Conservation (phyloP, 2,888 invertebrate genomes). For the Iphiclides podalirius region DNA sequence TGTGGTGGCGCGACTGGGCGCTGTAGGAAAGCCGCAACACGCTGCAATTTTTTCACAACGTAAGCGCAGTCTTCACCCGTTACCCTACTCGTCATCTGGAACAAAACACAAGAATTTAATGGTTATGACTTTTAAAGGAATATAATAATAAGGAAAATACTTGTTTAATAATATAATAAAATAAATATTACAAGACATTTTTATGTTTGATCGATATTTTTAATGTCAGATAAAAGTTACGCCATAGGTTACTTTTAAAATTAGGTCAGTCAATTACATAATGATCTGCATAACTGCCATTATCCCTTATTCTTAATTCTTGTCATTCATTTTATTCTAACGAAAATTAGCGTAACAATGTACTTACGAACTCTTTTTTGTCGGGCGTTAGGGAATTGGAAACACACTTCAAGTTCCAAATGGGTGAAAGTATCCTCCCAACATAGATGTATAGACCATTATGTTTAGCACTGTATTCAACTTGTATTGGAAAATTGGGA, state of each 20-base stretch:
- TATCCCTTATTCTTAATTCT: too few species aligned
- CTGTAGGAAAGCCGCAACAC: conserved; percentile 86
- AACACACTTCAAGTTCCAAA: conserved; percentile 92
- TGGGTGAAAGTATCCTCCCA: conserved; percentile 90
- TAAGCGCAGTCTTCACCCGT: conserved; percentile 85
- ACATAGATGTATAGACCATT: conserved; percentile 96
- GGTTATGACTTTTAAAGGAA: too few species aligned
- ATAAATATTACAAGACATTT: too few species aligned
- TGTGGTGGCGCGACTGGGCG: conserved; percentile 59
- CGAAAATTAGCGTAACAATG: too few species aligned
- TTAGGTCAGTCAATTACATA: too few species aligned
- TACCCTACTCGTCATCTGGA: conserved; percentile 84
- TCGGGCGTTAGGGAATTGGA: conserved; percentile 76
- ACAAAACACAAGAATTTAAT: conserved; percentile 21
- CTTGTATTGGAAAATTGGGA: conserved; percentile 59
- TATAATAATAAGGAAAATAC: too few species aligned
- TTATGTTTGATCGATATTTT: too few species aligned
- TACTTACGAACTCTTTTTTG: conserved; percentile 80
- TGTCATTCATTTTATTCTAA: too few species aligned
- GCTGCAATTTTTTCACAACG: conserved; percentile 87
- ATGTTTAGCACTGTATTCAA: conserved; percentile 87
- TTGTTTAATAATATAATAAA: too few species aligned
- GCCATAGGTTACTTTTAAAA: too few species aligned
- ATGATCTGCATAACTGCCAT: too few species aligned
- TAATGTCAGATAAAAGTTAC: too few species aligned